These are phyloP conservation scores for Dasypolia templi DNA, from an alignment of 2,888 invertebrate species.

Conservation along the genomic window DNA sequence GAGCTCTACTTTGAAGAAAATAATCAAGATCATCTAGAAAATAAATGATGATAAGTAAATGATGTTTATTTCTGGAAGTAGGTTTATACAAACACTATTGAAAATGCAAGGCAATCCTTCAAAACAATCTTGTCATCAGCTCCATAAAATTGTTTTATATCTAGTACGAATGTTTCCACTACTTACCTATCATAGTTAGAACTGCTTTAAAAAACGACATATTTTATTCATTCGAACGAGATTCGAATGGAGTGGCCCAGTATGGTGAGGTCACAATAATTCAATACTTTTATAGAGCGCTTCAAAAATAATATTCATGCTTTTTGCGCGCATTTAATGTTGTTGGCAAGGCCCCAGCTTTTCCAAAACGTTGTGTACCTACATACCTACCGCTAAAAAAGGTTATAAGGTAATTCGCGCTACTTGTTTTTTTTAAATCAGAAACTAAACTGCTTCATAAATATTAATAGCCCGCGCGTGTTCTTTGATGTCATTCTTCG, in stretches of 20 bases:
- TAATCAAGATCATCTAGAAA: not conserved
- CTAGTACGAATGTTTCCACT: not conserved
- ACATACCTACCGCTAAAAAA: conserved; percentile 27
- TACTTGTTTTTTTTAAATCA: conserved; percentile 43
- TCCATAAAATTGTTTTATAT: not conserved
- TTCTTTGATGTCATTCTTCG: conserved; percentile 29
- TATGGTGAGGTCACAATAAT: conserved; percentile 45
- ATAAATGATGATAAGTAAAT: not conserved
- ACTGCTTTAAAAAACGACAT: not conserved
- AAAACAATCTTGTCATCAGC: not conserved
- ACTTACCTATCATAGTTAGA: not conserved
- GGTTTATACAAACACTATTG: not conserved
- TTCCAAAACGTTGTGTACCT: conserved; percentile 52
- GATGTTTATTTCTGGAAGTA: not conserved
- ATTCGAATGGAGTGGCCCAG: conserved; percentile 36
- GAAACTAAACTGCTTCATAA: conserved; percentile 31
- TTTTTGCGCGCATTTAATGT: conserved; percentile 61
- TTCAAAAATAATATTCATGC: conserved; percentile 62
- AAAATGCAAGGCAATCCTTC: not conserved
- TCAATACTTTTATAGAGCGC: conserved; percentile 55
- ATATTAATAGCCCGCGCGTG: conserved; percentile 57
- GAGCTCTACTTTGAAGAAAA: not conserved
- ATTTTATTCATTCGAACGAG: conserved; percentile 32
- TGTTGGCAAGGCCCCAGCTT: conserved; percentile 68
- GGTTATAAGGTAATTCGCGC: conserved; percentile 47